These are phyloP conservation scores for Lathronympha strigana DNA, from an alignment of 2,888 invertebrate genomes.

Conservation along the genomic window DNA sequence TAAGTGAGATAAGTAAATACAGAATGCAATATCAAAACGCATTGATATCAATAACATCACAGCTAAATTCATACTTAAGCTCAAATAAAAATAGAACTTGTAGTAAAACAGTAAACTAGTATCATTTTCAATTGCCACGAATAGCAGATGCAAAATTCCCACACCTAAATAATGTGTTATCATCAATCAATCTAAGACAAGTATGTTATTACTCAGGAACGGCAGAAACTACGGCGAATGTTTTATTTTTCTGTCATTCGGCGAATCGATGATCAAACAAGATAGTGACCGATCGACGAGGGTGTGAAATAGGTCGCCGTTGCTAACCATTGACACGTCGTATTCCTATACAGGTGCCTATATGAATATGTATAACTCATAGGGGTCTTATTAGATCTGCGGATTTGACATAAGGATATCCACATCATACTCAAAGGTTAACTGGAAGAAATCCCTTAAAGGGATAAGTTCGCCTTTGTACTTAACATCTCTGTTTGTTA, in stretches of 20 bases:
- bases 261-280: slow-evolving; percentile 21
- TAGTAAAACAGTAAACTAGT: background rate
- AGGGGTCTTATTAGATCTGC: too few species aligned
- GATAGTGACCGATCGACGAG: slow-evolving; percentile 2
- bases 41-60: too few species aligned
- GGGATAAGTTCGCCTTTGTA: too few species aligned
- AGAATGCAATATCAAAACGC: too few species aligned
- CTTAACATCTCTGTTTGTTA: too few species aligned
- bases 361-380: too few species aligned
- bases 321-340: background rate
- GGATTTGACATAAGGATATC: too few species aligned
- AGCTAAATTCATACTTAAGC: background rate
- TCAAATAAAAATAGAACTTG: too few species aligned
- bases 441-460: too few species aligned
- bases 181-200: slow-evolving; percentile 32
- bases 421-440: too few species aligned
- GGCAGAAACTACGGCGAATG: slow-evolving; percentile 28
- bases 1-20: too few species aligned
- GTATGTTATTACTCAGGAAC: slow-evolving; percentile 26
- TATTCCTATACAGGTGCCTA: too few species aligned
- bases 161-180: background rate
- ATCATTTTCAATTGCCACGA: background rate
- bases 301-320: slow-evolving; percentile 4
- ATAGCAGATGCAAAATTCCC: background rate
- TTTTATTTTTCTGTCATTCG: slow-evolving; percentile 28